Evolutionary conservation across 2,888 invertebrate genomes (phyloP).

Genomic region (Polymixis lichenea): DNA sequence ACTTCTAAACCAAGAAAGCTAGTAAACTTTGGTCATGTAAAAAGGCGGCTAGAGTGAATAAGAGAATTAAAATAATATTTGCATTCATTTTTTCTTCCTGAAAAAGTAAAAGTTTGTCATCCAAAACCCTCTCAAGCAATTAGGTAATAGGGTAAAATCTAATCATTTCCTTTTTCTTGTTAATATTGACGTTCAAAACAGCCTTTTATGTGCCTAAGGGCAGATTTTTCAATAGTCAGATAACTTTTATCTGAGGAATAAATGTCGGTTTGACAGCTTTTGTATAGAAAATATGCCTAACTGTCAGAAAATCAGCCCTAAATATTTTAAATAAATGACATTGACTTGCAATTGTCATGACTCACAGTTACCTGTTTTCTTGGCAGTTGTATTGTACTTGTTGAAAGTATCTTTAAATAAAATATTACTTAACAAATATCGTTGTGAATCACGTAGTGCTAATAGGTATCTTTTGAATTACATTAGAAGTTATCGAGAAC

Average conservation of each 20-base stretch:
- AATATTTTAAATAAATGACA: background rate
- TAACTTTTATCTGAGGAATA: too few species aligned
- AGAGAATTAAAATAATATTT: background rate
- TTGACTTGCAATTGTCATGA: background rate
- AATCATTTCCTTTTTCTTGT: background rate
- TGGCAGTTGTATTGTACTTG: background rate
- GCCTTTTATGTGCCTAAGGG: background rate
- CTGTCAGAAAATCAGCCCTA: too few species aligned
- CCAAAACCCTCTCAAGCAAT: background rate
- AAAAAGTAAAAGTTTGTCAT: background rate
- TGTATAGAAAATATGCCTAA: too few species aligned
- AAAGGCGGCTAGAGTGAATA: background rate
- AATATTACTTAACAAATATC: background rate
- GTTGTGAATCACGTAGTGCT: constrained; percentile 40
- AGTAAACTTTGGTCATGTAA: background rate
- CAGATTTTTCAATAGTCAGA: too few species aligned
- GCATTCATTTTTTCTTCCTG: background rate
- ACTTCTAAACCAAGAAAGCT: background rate
- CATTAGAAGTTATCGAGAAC: constrained; percentile 39
- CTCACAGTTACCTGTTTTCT: background rate
- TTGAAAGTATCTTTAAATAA: background rate
- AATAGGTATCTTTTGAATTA: constrained; percentile 23
- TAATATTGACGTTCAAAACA: background rate
- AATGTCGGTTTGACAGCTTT: too few species aligned
- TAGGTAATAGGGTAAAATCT: background rate